Evolutionary conservation across 2,797 vertebrate species (phyloP).

Genomic region (Lithobates pipiens): DNA sequence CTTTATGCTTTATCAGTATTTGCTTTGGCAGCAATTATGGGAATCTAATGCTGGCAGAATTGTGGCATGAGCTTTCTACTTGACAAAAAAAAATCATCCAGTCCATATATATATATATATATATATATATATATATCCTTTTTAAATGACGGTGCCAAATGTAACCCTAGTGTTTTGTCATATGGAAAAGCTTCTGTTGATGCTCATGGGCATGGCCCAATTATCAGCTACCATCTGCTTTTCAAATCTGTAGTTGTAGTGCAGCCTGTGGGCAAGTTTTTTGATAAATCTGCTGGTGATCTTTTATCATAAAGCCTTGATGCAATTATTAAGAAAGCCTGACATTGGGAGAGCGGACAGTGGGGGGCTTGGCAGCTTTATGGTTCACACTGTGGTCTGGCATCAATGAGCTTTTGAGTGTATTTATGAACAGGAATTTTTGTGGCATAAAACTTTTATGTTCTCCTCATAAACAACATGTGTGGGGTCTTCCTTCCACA

Average conservation of each 20-base stretch:
- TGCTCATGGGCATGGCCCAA: conserved; percentile 37
- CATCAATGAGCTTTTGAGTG: too few relatives aligned
- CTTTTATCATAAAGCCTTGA: background rate
- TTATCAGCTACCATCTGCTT: conserved; percentile 41
- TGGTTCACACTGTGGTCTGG: too few relatives aligned
- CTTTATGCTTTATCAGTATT: conserved; percentile 18
- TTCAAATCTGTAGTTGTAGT: background rate
- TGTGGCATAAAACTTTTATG: too few relatives aligned
- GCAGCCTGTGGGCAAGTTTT: background rate
- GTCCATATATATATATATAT: conserved; percentile 5
- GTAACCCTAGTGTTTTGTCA: conserved; percentile 41
- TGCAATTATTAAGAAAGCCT: background rate
- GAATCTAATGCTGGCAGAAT: background rate
- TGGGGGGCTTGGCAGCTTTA: too few relatives aligned
- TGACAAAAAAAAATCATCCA: background rate
- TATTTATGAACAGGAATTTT: too few relatives aligned
- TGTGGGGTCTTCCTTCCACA: too few relatives aligned
- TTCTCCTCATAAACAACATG: too few relatives aligned
- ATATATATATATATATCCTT: conserved; percentile 12
- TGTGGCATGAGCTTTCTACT: background rate
- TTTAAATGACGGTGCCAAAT: conserved; percentile 33
- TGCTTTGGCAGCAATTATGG: conserved; percentile 2
- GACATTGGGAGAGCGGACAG: background rate
- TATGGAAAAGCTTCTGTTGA: conserved; percentile 40
- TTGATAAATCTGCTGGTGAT: background rate